Conservation (phyloP, 1,140 invertebrate genomes). For the Tribolium castaneum region DNA sequence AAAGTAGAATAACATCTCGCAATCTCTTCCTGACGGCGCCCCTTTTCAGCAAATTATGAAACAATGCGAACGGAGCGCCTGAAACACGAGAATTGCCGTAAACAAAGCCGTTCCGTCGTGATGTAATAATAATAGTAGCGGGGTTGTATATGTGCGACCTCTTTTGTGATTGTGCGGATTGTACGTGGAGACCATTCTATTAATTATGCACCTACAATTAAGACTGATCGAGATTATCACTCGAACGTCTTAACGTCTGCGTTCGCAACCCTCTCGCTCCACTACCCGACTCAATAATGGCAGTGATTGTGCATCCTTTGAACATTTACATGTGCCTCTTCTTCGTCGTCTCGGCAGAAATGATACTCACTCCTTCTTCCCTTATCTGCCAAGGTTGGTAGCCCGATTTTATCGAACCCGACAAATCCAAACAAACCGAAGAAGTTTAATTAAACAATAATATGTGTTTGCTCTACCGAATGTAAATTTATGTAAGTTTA, state of each 20-base stretch:
- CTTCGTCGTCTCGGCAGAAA: constrained; percentile 16
- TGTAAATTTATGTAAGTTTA: neutral
- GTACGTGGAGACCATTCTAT: neutral
- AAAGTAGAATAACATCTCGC: constrained; percentile 29
- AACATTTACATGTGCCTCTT: constrained; percentile 25
- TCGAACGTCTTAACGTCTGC: neutral
- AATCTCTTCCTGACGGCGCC: constrained; percentile 26
- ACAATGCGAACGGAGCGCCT: constrained; percentile 29
- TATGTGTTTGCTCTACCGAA: neutral
- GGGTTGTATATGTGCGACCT: constrained; percentile 28
- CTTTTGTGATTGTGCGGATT: constrained; percentile 33
- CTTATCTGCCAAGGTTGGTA: constrained; percentile 11
- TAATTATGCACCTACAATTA: constrained; percentile 33
- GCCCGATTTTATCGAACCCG: neutral
- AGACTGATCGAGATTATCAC: constrained; percentile 19
- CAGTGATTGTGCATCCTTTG: constrained; percentile 16
- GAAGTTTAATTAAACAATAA: neutral
- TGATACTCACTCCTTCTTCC: constrained; percentile 5
- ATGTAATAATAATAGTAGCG: constrained; percentile 34
- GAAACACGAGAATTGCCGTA: constrained; percentile 34
- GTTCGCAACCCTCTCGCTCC: neutral
- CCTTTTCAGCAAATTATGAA: constrained; percentile 34
- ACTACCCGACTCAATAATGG: neutral
- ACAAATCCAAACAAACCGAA: neutral
- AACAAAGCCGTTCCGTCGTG: constrained; percentile 30